phyloP scores from a whole-genome alignment of 2,888 invertebrate genomes.

The Hypolimnas misippus region DNA sequence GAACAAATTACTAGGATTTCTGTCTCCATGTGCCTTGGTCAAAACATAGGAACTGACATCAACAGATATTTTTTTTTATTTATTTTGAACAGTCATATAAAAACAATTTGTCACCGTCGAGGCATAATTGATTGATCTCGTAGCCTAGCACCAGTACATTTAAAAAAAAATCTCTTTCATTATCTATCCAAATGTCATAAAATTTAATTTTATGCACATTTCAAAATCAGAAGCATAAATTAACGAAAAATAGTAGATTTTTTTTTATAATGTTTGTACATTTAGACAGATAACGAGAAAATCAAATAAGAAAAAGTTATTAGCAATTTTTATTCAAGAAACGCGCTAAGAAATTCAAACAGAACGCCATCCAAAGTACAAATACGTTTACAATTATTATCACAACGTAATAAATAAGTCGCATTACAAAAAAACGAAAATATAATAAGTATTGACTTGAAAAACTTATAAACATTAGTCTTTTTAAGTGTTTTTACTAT shows the following conservation, averaged over 20 bases:
- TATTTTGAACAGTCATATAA: constrained; percentile 2
- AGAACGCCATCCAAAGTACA: constrained; percentile 46
- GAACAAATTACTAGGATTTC: constrained; percentile 7
- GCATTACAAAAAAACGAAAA: constrained; percentile 58
- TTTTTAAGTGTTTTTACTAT: constrained; percentile 72
- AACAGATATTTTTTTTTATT: constrained; percentile 9
- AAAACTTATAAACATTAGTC: constrained; percentile 65
- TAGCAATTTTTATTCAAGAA: constrained; percentile 40
- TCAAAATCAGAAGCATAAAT: background rate
- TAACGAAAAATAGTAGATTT: background rate
- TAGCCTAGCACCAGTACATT: constrained; percentile 43
- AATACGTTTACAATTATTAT: constrained; percentile 54
- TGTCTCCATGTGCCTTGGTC: constrained; percentile 9
- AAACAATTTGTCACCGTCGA: constrained; percentile 14
- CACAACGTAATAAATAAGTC: constrained; percentile 70
- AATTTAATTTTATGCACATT: constrained; percentile 16
- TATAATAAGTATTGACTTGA: constrained; percentile 68
- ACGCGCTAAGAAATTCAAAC: constrained; percentile 39
- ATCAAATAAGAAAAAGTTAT: constrained; percentile 33
- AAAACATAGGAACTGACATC: constrained; percentile 22
- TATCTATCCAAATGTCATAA: constrained; percentile 27
- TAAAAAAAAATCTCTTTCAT: constrained; percentile 14
- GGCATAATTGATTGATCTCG: constrained; percentile 29
- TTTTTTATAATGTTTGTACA: constrained; percentile 11
- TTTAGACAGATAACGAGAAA: constrained; percentile 25